phyloP scores from a whole-genome alignment of 2,888 invertebrate species.

The Drosophila merina region DNA sequence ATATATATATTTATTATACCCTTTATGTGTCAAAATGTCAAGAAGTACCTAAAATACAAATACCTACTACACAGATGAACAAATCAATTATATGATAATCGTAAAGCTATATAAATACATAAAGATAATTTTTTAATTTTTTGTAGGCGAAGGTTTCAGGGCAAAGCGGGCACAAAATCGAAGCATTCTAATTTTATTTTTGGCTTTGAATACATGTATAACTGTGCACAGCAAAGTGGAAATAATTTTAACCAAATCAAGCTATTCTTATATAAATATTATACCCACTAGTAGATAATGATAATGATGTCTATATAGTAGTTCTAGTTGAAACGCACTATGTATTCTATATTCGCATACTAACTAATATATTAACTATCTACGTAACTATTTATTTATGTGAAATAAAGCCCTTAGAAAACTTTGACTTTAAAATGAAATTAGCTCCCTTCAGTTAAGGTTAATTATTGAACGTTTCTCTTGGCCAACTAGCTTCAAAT shows the following conservation, averaged over 20 bases:
- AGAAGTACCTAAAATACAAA: constrained; percentile 32
- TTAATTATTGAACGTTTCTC: constrained; percentile 23
- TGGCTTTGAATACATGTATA: constrained; percentile 2
- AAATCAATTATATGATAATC: background rate
- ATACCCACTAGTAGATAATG: constrained; percentile 12
- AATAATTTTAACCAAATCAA: constrained; percentile 6
- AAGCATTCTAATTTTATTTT: background rate
- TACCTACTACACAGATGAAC: constrained; percentile 5
- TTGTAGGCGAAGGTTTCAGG: constrained; percentile 35
- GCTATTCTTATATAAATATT: constrained; percentile 34
- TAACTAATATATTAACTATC: constrained; percentile 18
- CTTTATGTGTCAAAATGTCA: constrained; percentile 22
- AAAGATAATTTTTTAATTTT: constrained; percentile 11
- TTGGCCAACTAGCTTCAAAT: constrained; percentile 22
- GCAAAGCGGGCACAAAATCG: constrained; percentile 34
- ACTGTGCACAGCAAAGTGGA: constrained; percentile 1
- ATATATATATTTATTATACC: constrained; percentile 23
- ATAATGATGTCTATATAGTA: constrained; percentile 31
- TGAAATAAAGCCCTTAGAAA: constrained; percentile 45
- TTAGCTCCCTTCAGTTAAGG: background rate
- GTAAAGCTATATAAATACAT: background rate
- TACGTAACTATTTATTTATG: constrained; percentile 31
- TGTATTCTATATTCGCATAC: constrained; percentile 41
- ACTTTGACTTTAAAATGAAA: constrained; percentile 7
- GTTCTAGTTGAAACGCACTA: constrained; percentile 31